Base-by-base conservation (phyloP, 2,888 invertebrate species). In the Imbricaverruca yamaguchii region DNA sequence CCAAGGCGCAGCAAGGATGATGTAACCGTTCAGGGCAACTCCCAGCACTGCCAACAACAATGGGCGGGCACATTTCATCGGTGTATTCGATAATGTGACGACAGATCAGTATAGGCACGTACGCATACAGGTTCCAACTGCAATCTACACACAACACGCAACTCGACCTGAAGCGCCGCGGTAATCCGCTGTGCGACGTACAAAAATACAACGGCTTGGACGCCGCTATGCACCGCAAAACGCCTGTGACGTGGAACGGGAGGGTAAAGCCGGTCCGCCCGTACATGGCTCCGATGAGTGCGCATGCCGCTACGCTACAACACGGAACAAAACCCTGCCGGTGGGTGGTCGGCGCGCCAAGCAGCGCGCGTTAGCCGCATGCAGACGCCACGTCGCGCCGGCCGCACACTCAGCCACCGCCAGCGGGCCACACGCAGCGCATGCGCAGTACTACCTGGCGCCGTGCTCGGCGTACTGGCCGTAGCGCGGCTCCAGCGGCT, bases 401-500 rank as follows among this genome's bases (percentile, higher is more conserved):
- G 15, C 39, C 25, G 25, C 69, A 39, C 25, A 69, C 39, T 23
- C 63, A 63, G 18, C 12, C 63, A 8, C 8, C 63, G 8, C 8
- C 63, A 63, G 4, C 18, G 63, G 4, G 4, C 4, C 18, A 8
- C 1, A 1, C 63, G 63, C 67, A 7, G 74, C 74, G 74, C 74
- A 74, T 74, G 74, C 74, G 74, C 74, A 74, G 53, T 74, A 74
- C 74, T 74, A 74, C 74, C 74, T 74, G 74, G 74, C 74, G 74
- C 74, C 18, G 74, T 74, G 74, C 18, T 74, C 74, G 74, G 74
- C 15, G 13, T 55, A 15, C 21, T 53, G 53, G 55, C 74, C 18
- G 74, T 55, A 74, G 74, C 74, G 74, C 74, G 53, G 21, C 53
- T 74, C 74, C 53, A 74, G 74, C 15, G 96, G 96, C 88, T 96